These are phyloP conservation scores for Cassiopea andromeda DNA, from an alignment of 30 jellyfish, hydroid and myxozoan species.

Conservation along the genomic window DNA sequence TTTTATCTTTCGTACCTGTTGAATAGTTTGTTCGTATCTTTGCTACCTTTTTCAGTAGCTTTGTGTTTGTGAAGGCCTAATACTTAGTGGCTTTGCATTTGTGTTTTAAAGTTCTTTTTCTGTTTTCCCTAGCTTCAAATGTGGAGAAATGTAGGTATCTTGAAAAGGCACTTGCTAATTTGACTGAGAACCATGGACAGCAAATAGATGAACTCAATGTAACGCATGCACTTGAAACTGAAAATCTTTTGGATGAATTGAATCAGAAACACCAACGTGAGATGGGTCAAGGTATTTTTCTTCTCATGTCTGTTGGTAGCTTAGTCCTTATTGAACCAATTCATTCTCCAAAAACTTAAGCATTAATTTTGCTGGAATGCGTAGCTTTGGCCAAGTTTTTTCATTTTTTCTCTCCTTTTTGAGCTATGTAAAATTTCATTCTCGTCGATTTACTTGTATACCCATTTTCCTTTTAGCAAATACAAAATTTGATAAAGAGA, in stretches of 20 bases:
- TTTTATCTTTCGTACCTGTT: no score
- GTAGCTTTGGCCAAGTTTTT: no score
- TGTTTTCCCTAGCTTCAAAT: constrained; percentile 33
- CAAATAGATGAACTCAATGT: constrained; percentile 38
- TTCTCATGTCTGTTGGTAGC: not conserved
- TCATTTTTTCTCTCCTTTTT: no score
- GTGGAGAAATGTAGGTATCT: constrained; percentile 1
- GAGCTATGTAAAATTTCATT: not conserved
- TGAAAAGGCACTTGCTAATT: constrained; percentile 23
- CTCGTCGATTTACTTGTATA: not conserved
- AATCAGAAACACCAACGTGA: constrained; percentile 33
- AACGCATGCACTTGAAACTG: constrained; percentile 40
- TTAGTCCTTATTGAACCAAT: no score
- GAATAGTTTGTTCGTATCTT: no score
- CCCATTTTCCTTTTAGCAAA: constrained; percentile 14
- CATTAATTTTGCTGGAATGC: no score
- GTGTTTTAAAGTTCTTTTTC: not conserved
- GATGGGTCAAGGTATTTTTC: constrained; percentile 42
- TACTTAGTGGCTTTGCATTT: not conserved
- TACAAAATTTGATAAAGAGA: constrained; percentile 27
- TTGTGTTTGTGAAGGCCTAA: no score
- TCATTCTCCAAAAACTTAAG: no score
- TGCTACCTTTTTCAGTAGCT: no score
- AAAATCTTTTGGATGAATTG: constrained; percentile 12
- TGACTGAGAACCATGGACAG: constrained; percentile 19